These are phyloP conservation scores for Haplotaxodon microlepis DNA, from an alignment of 2,113 vertebrate species.

Conservation along the genomic window DNA sequence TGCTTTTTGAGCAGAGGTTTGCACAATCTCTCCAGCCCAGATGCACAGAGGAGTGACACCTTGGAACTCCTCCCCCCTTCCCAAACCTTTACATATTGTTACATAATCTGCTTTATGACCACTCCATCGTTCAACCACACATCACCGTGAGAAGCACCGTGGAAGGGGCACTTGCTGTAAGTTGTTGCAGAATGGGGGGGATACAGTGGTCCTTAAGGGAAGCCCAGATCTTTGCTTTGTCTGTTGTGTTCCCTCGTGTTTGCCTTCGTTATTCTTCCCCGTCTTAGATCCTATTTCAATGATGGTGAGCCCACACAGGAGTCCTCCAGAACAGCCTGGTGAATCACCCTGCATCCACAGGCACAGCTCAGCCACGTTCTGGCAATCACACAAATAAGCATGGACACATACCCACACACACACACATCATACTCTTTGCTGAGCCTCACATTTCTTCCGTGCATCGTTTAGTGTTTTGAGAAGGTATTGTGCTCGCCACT, in stretches of 20 bases:
- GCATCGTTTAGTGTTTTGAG: constrained; percentile 18
- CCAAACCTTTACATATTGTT: background rate
- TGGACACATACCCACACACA: background rate
- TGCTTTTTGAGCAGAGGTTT: constrained; percentile 34
- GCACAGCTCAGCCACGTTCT: background rate
- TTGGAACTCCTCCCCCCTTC: background rate
- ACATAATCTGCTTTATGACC: constrained; percentile 19
- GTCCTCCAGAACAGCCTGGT: constrained; percentile 32
- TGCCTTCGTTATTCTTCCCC: background rate
- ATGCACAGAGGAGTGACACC: background rate
- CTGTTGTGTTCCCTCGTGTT: background rate
- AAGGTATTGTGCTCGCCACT: background rate
- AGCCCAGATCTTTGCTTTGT: background rate
- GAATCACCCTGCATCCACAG: constrained; percentile 47
- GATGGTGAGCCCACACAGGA: constrained; percentile 28
- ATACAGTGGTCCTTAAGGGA: background rate
- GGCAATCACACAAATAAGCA: constrained; percentile 25
- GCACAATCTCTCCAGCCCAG: constrained; percentile 28
- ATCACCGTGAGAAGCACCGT: background rate
- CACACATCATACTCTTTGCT: background rate
- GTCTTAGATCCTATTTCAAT: background rate
- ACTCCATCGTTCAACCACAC: background rate
- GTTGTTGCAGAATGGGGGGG: background rate
- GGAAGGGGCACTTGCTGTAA: background rate
- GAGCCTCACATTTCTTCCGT: constrained; percentile 8